phyloP scores from a whole-genome alignment of 2,888 invertebrate species.

The Drosophila testacea region DNA sequence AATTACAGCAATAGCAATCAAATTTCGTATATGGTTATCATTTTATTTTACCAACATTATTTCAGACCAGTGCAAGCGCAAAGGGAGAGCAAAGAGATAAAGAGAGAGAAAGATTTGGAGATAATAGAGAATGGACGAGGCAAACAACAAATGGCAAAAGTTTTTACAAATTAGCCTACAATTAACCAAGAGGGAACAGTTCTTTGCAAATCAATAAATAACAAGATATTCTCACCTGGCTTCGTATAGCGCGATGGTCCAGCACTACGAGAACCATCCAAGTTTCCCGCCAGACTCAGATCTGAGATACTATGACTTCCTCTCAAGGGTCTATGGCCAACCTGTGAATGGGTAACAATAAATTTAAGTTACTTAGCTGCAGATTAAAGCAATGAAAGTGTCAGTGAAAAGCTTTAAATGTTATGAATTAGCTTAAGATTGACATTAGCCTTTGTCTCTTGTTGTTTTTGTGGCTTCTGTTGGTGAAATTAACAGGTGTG shows the following conservation, averaged over 20 bases:
- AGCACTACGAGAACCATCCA: conserved; percentile 81
- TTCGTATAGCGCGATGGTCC: conserved; percentile 86
- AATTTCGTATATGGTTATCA: conserved; percentile 5
- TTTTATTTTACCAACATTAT: conserved; percentile 57
- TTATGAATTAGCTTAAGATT: background rate
- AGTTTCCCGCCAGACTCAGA: conserved; percentile 88
- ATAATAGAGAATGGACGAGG: conserved; percentile 51
- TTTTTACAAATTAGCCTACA: conserved; percentile 71
- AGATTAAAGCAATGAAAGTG: background rate
- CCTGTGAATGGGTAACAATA: conserved; percentile 85
- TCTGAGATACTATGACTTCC: conserved; percentile 95
- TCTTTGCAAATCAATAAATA: background rate
- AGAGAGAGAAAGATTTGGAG: conserved; percentile 49
- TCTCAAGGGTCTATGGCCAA: conserved; percentile 92
- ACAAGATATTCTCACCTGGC: conserved; percentile 82
- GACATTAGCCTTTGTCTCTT: background rate
- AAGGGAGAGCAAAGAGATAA: conserved; percentile 37
- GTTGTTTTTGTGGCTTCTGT: background rate
- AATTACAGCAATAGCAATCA: conserved; percentile 8
- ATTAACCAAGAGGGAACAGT: conserved; percentile 6
- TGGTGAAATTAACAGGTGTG: background rate
- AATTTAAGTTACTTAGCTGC: background rate
- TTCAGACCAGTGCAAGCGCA: conserved; percentile 61
- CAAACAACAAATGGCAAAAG: conserved; percentile 62
- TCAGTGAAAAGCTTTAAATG: conserved; percentile 1